Base-by-base conservation (phyloP, 2,113 vertebrate species). In the Motacilla alba region DNA sequence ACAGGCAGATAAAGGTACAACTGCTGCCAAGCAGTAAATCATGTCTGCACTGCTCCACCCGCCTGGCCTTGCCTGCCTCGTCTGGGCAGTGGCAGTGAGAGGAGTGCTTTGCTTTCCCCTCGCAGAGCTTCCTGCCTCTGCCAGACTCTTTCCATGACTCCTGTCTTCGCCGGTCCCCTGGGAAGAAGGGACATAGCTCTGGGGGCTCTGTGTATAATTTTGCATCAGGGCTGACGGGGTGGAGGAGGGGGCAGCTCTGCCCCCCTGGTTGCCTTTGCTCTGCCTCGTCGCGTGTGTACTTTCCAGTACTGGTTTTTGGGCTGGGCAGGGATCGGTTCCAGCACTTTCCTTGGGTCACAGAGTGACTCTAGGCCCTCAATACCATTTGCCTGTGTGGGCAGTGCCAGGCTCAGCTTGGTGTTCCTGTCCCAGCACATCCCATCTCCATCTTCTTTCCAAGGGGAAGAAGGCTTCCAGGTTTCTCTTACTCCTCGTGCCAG, bases 51-150 rank as follows among this genome's bases (percentile, higher is more conserved):
- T 80, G 47, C 74, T 67, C 6, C 8, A 2, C 46, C 56, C 33
- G 66, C 66, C 75, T 1, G 6, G 67, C 35, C 39, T 30, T 0
- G 0, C 4, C 50, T 8, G 13, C 20, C 11, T 49, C 0, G 0
- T 13, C 28, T 31, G 60, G 24, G 44, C 12, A 13, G 11, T 16
- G 58, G 46, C 52, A 55, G 26, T 60, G 31, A 13, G 11, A 55
- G 18, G 31, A 33, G 37, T 64, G 37, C 67, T 75, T 78, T 5
- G 3, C 31, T 87, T 92, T 82, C 50, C 16, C 13, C 28, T 77
- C 0, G 0, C n/a, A 58, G 77, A 73, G 41, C 33, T 93, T 87
- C 50, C 87, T 89, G 76, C 55, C 72, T 59, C 23, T 86, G 68
- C 59, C 28, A 23, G 39, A 33, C 5, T 75, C 66, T 47, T 87